These are phyloP conservation scores for Willowsia nigromaculata DNA, from an alignment of 2,888 invertebrate genomes.

Conservation along the genomic window DNA sequence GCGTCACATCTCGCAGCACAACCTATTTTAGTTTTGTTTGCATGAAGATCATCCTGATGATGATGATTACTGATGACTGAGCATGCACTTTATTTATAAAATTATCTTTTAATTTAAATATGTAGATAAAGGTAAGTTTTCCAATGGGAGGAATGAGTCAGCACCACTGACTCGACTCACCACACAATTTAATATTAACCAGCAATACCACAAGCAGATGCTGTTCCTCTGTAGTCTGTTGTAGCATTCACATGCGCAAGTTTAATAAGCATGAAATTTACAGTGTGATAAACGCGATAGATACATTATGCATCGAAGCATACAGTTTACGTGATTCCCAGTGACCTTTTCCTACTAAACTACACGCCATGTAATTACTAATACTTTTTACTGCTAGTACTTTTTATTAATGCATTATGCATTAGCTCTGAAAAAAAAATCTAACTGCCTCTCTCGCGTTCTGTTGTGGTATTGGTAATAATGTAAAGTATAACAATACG, in stretches of 20 bases:
- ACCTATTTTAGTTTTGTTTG: constrained; percentile 34
- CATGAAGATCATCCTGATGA: background rate
- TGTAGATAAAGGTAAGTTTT: background rate
- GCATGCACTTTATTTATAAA: background rate
- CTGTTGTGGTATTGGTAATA: constrained; percentile 26
- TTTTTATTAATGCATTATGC: constrained; percentile 43
- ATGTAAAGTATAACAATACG: constrained; percentile 28
- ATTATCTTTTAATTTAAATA: background rate
- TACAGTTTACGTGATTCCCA: constrained; percentile 50
- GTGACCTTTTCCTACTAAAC: constrained; percentile 71
- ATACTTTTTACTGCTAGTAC: background rate
- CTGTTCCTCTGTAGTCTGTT: background rate
- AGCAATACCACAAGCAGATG: constrained; percentile 2
- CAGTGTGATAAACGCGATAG: background rate
- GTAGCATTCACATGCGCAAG: constrained; percentile 41
- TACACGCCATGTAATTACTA: constrained; percentile 57
- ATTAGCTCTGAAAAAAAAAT: constrained; percentile 22
- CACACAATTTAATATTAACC: background rate
- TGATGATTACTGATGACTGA: background rate
- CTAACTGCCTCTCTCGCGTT: background rate
- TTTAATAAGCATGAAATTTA: constrained; percentile 59
- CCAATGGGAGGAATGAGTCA: constrained; percentile 47
- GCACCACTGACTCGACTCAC: constrained; percentile 4
- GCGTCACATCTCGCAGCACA: constrained; percentile 16
- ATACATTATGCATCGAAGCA: background rate